Conservation (phyloP, 2,888 invertebrate genomes). For the Dicyrtoma fusca region DNA sequence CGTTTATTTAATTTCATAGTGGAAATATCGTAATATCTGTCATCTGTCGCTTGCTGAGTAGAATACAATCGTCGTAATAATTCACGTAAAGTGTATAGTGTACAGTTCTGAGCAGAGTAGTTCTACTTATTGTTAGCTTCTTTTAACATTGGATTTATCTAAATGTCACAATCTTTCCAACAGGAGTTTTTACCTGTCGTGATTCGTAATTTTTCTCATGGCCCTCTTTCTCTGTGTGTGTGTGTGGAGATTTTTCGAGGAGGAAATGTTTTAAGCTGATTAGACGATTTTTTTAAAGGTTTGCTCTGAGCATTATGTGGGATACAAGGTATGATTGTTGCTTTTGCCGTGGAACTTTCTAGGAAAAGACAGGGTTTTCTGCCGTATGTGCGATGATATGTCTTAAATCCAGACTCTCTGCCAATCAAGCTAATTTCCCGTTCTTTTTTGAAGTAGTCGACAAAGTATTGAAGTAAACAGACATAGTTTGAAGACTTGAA, state of each 20-base stretch:
- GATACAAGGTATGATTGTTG: background rate
- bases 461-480: slow-evolving; percentile 33
- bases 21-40: background rate
- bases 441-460: slow-evolving; percentile 36
- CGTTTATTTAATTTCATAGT: background rate
- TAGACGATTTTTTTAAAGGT: slow-evolving; percentile 15
- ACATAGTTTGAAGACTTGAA: slow-evolving; percentile 5
- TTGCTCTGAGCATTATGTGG: no score
- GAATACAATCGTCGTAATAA: no score
- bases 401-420: slow-evolving; percentile 9
- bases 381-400: no score
- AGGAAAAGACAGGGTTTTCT: slow-evolving; percentile 10
- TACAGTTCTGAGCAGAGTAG: no score
- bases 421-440: slow-evolving; percentile 40
- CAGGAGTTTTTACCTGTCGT: background rate
- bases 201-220: no score
- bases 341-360: background rate
- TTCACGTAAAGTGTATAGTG: no score
- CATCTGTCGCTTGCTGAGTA: background rate
- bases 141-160: no score
- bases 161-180: background rate
- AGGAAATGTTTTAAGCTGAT: slow-evolving; percentile 29
- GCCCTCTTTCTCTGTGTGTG: no score
- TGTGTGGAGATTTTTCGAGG: background rate
- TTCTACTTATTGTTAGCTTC: background rate